Evolutionary conservation across 2,797 vertebrate genomes (phyloP).

Genomic region (Erpetoichthys calabaricus): DNA sequence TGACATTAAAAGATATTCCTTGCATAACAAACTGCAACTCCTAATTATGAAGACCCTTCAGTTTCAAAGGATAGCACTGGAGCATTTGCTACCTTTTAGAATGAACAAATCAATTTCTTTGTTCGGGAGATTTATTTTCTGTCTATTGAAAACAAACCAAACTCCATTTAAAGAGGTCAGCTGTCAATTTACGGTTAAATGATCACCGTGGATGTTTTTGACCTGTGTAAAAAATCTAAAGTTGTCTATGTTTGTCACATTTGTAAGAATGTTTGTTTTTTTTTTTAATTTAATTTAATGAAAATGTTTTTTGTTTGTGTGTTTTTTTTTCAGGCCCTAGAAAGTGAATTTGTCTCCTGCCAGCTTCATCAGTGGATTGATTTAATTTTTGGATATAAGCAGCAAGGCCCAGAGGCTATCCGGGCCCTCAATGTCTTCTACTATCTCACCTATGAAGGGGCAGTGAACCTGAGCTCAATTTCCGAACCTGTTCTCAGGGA

Average conservation of each 20-base stretch:
- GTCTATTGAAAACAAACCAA: too few species aligned
- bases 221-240: constrained; percentile 12
- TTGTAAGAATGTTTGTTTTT: constrained; percentile 23
- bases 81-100: too few species aligned
- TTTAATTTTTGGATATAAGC: constrained; percentile 94
- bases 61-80: too few species aligned
- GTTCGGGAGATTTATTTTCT: too few species aligned
- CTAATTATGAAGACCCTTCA: neutral
- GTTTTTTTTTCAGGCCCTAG: constrained; percentile 62
- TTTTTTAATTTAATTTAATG: constrained; percentile 22
- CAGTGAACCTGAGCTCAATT: constrained; percentile 83
- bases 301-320: constrained; percentile 14
- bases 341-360: constrained; percentile 96
- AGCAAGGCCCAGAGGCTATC: constrained; percentile 85
- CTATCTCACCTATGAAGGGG: constrained; percentile 87
- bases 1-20: constrained; percentile 13
- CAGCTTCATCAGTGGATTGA: constrained; percentile 98
- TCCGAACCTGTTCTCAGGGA: constrained; percentile 77
- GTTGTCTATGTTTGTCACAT: constrained; percentile 37
- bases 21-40: neutral
- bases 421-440: constrained; percentile 89
- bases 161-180: neutral
- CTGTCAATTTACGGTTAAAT: neutral
- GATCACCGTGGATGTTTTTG: neutral
- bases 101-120: too few species aligned